Conservation (phyloP, 2,888 invertebrate genomes). For the Leucophora obtusa region DNA sequence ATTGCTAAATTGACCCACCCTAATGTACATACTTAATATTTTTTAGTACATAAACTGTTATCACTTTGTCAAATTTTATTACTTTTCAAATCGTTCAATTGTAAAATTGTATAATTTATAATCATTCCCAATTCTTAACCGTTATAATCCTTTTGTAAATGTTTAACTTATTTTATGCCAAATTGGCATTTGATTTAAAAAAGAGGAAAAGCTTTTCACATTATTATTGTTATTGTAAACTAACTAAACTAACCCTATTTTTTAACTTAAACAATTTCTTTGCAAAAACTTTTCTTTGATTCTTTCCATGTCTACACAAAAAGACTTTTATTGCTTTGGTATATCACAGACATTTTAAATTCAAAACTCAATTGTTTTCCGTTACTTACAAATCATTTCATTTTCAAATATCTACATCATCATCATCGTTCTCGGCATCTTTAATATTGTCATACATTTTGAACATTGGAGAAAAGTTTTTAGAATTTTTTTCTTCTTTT, state of each 20-base stretch:
- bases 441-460: neutral
- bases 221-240: conserved; percentile 8
- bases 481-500: neutral
- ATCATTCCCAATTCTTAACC: conserved; percentile 4
- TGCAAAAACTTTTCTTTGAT: neutral
- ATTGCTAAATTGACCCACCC: too few relatives aligned
- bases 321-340: conserved; percentile 20
- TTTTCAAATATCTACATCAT: conserved; percentile 7
- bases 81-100: conserved; percentile 11
- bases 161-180: conserved; percentile 15
- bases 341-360: conserved; percentile 30
- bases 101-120: conserved; percentile 23
- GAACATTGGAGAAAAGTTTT: neutral
- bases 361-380: conserved; percentile 50
- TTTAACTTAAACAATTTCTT: conserved; percentile 13
- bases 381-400: conserved; percentile 53
- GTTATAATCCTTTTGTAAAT: conserved; percentile 6
- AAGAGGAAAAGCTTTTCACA: neutral
- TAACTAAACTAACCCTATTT: neutral
- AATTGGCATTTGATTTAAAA: conserved; percentile 23
- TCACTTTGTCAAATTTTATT: conserved; percentile 19
- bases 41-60: neutral
- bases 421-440: neutral
- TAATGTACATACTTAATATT: neutral
- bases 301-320: neutral